Conservation (phyloP, 1,140 invertebrate species). For the Drosophila aff. region DNA sequence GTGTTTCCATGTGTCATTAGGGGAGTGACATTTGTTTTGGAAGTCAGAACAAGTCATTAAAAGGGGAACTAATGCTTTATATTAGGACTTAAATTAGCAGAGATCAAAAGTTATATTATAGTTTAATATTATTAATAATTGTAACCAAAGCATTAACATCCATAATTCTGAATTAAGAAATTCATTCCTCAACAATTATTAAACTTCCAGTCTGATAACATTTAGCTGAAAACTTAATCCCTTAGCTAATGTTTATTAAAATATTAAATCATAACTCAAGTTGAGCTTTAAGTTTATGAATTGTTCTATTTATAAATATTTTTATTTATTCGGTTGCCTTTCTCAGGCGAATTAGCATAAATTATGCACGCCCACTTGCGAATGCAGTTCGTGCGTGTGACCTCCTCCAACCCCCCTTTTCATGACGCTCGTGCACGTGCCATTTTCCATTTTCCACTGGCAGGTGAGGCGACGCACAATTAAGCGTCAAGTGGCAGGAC, state of each 20-base stretch:
- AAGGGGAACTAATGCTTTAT: neutral
- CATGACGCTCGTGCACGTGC: slow-evolving; percentile 51
- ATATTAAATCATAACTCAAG: slow-evolving; percentile 15
- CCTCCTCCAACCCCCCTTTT: neutral
- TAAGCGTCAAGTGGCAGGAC: slow-evolving; percentile 63
- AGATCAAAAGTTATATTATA: neutral
- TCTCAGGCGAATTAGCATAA: slow-evolving; percentile 79
- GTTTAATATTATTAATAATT: neutral
- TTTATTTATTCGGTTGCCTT: slow-evolving; percentile 37
- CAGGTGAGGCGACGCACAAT: slow-evolving; percentile 71
- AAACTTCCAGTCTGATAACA: neutral
- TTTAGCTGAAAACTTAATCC: neutral
- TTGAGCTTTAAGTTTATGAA: slow-evolving; percentile 41
- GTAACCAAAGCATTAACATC: neutral
- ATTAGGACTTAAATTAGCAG: neutral
- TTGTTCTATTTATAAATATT: slow-evolving; percentile 20
- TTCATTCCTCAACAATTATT: neutral
- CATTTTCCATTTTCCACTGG: slow-evolving; percentile 22
- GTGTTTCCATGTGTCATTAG: slow-evolving; percentile 43
- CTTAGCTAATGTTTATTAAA: slow-evolving; percentile 7
- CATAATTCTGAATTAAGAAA: neutral
- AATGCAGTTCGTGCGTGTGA: slow-evolving; percentile 76
- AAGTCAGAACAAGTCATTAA: slow-evolving; percentile 8
- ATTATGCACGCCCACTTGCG: slow-evolving; percentile 82
- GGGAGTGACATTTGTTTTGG: slow-evolving; percentile 21